These are phyloP conservation scores for Peromyscus californicus DNA, from an alignment of 2,113 vertebrate species.

Conservation along the genomic window DNA sequence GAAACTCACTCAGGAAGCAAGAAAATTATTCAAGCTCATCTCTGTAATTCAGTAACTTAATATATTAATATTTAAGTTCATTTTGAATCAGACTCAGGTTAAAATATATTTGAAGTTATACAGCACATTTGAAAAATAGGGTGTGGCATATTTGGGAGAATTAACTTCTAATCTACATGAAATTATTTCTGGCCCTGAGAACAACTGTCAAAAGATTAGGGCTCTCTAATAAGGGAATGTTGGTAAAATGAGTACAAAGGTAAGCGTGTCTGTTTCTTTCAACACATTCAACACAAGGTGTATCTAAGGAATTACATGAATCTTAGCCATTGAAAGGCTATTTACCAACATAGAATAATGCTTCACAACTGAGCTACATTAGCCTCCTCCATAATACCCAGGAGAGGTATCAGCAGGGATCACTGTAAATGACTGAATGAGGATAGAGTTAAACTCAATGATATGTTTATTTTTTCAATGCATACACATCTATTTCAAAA, in stretches of 20 bases:
- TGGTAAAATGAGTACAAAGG: neutral
- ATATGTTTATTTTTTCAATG: too few relatives aligned
- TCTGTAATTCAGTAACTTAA: neutral
- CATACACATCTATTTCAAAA: neutral
- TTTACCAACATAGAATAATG: neutral
- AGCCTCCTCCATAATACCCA: neutral
- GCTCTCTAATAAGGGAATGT: neutral
- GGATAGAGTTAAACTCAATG: neutral
- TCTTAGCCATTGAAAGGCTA: neutral
- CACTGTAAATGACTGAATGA: neutral
- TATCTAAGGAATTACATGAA: neutral
- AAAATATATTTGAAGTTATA: neutral
- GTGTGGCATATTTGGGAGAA: neutral
- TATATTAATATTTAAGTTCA: neutral
- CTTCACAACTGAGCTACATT: neutral
- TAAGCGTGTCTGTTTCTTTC: neutral
- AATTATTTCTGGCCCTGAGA: slow-evolving; percentile 23
- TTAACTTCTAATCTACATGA: slow-evolving; percentile 17
- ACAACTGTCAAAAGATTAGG: neutral
- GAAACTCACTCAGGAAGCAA: neutral
- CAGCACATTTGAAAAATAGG: neutral
- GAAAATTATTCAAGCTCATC: neutral
- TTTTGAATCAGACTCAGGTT: neutral
- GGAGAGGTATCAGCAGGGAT: neutral
- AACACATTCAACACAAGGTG: neutral